Percentiles rank a stretch among this genome's conserved stretches.
phyloP scores from a whole-genome alignment of 2,113 vertebrate species.

The Tachycineta bicolor region DNA sequence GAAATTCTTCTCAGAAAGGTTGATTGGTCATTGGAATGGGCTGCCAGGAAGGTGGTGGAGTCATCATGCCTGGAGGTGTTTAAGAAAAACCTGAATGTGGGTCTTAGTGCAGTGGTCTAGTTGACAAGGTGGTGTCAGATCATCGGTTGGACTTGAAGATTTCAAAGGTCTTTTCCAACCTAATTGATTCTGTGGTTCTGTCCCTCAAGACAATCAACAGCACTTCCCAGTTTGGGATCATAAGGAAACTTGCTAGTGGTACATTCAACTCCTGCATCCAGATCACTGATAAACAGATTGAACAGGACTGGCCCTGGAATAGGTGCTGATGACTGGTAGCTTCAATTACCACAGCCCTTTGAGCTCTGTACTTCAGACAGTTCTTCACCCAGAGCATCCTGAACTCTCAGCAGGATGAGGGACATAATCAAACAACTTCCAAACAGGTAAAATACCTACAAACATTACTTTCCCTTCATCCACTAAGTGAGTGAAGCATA shows the following conservation, averaged over 20 bases:
- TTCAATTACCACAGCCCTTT: background rate
- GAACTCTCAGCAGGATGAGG: background rate
- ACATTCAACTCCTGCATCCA: background rate
- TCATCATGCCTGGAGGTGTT: background rate
- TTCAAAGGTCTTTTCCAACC: background rate
- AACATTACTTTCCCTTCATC: background rate
- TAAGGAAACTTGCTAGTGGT: background rate
- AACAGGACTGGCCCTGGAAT: background rate
- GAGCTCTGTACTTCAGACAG: background rate
- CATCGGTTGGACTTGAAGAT: background rate
- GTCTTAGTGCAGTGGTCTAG: background rate
- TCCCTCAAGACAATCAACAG: background rate
- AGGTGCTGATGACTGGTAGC: rapidly evolving
- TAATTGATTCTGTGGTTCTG: background rate
- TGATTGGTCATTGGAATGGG: background rate
- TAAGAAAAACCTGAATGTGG: background rate
- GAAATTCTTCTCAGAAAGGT: background rate
- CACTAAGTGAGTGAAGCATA: rapidly evolving
- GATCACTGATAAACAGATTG: background rate
- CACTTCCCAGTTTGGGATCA: background rate
- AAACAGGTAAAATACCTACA: background rate
- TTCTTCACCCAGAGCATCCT: rapidly evolving
- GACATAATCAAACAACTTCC: background rate
- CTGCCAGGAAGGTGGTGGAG: background rate
- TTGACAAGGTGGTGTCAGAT: background rate